phyloP scores from a whole-genome alignment of 2,888 invertebrate species.

The Pseudococcus longispinus region DNA sequence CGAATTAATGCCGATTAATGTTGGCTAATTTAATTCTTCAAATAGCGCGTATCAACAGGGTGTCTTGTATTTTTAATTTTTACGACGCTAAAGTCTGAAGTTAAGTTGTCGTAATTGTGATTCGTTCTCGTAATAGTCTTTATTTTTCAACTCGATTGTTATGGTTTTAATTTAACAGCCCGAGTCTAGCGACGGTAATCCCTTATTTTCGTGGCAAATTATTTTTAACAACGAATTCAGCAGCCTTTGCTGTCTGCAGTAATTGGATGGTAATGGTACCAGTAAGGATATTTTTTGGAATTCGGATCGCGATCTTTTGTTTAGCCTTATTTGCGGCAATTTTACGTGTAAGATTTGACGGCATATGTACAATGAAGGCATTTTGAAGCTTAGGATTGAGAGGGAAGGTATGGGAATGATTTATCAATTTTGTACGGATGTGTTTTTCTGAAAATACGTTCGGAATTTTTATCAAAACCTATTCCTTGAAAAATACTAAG shows the following conservation, averaged over 20 bases:
- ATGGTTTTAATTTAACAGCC: slow-evolving; percentile 18
- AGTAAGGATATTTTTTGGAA: background rate
- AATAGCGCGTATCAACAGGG: slow-evolving; percentile 42
- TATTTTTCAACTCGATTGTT: slow-evolving; percentile 39
- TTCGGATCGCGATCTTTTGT: background rate
- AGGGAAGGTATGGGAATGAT: too few relatives aligned
- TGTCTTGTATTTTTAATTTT: slow-evolving; percentile 39
- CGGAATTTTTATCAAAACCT: too few relatives aligned
- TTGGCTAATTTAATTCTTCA: slow-evolving; percentile 35
- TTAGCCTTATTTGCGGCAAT: background rate
- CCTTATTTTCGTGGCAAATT: background rate
- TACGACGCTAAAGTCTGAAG: slow-evolving; percentile 12
- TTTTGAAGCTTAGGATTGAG: background rate
- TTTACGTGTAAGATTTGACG: background rate
- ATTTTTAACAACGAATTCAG: slow-evolving; percentile 19
- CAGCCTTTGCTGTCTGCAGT: background rate
- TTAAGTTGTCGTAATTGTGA: slow-evolving; percentile 38
- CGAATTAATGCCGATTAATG: slow-evolving; percentile 43
- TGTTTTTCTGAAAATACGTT: too few relatives aligned
- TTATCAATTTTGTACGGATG: too few relatives aligned
- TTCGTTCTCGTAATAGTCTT: slow-evolving; percentile 40
- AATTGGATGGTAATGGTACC: background rate
- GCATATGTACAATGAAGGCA: background rate
- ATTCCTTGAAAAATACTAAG: too few relatives aligned
- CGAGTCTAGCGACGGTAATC: background rate